Base-by-base conservation (phyloP, 2,797 vertebrate species). In the Clarias platycephalus region DNA sequence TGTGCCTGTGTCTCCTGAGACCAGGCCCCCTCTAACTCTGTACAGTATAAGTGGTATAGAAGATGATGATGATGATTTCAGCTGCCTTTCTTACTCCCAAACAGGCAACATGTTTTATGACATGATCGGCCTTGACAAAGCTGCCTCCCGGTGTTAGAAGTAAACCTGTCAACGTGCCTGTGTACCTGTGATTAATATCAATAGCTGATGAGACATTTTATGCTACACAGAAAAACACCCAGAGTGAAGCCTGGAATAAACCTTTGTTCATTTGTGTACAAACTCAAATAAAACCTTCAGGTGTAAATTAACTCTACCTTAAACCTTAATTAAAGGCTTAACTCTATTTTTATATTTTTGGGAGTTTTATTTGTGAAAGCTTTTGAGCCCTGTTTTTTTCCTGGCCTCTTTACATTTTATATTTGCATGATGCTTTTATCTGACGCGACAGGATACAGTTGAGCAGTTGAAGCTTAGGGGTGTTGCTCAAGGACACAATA, bases 281-380 rank as follows among this genome's bases (percentile, higher is more conserved):
- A 20, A 58, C 9, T 76, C 34, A 78, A 78, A 78, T 78, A 78
- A 78, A 78, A 78, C 20, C 10, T n/a, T 8, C 31, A 37, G 75
- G 20, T 78, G 31, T n/a, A 53, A 76, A 76, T 76, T 76, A 57
- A 22, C 74, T 78, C 2, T 24, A 2, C 20, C 40, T 77, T 60
- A 60, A 60, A 62, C 22, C 34, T 62, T 63, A 62, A 78, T 62
- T 40, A 78, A 58, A 77, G 20, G 22, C 57, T 76, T 49, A 49
- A 15, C 24, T 76, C 37, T 57, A 4, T 24, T 49, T 28, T 44
- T 9, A 2, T 20, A 44, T 57, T 28, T 31, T 57, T 76, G 31
- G 4, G 13, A 53, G 40, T 28, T 44, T 4, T 49, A 10, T 75
- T 37, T 78, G 24, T 78, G 34, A 13, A 63, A 26, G 4, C 58